Evolutionary conservation across 30 jellyfish, hydroid and myxozoan species (phyloP).

Genomic region (Turritopsis dohrnii): DNA sequence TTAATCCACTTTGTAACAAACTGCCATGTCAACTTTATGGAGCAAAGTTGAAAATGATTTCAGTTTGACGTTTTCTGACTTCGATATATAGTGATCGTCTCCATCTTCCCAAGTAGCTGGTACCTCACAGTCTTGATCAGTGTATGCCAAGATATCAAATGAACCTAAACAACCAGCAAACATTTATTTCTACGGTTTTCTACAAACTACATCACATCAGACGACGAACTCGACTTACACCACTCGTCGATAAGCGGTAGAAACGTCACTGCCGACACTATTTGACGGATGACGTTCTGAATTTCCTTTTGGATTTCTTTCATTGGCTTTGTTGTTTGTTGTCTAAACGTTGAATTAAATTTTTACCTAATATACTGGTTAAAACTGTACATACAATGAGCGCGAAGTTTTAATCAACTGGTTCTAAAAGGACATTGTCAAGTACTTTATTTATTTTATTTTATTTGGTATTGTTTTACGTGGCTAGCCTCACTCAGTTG

Average conservation of each 20-base stretch:
- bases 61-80: slow-evolving; percentile 59
- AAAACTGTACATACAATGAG: too few relatives aligned
- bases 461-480: too few relatives aligned
- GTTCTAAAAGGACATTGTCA: too few relatives aligned
- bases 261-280: slow-evolving; percentile 78
- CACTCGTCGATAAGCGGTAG: slow-evolving; percentile 42
- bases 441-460: too few relatives aligned
- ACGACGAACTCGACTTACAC: slow-evolving; percentile 13
- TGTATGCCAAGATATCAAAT: slow-evolving; percentile 74
- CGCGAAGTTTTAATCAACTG: too few relatives aligned
- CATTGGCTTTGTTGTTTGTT: slow-evolving; percentile 43
- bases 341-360: neutral
- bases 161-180: slow-evolving; percentile 51
- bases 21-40: slow-evolving; percentile 81
- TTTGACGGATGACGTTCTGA: slow-evolving; percentile 71
- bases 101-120: slow-evolving; percentile 91
- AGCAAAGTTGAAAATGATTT: slow-evolving; percentile 62
- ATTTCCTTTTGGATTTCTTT: slow-evolving; percentile 72
- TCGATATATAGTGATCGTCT: slow-evolving; percentile 73
- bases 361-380: too few relatives aligned
- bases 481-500: too few relatives aligned
- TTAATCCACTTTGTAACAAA: slow-evolving; percentile 65
- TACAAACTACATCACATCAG: neutral
- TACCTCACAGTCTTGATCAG: slow-evolving; percentile 59
- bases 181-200: neutral